A percentile compares a stretch with the other conserved stretches of the same genome.
phyloP scores from a whole-genome alignment of 2,888 invertebrate genomes.

The Apoda limacodes region DNA sequence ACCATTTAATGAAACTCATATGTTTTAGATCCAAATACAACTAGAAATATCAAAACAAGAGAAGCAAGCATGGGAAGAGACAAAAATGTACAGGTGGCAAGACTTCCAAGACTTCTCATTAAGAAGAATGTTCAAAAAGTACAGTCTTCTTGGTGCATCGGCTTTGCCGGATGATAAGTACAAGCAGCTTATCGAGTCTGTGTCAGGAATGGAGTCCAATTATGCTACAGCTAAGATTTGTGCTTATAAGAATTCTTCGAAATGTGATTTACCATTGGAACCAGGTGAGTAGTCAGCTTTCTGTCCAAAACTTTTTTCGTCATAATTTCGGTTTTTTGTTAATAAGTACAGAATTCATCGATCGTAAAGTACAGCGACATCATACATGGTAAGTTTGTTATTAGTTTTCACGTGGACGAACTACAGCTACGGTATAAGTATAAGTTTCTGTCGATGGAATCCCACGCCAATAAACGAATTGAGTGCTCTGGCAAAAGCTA shows the following conservation, averaged over 20 bases:
- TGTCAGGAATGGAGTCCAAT: conserved; percentile 80
- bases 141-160: conserved; percentile 78
- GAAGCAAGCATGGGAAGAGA: conserved; percentile 75
- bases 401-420: no score
- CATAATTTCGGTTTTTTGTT: no score
- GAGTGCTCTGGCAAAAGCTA: no score
- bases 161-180: conserved; percentile 78
- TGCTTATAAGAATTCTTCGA: conserved; percentile 70
- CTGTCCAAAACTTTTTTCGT: no score
- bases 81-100: conserved; percentile 78
- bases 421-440: no score
- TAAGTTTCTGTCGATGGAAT: no score
- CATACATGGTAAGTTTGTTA: no score
- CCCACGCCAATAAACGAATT: no score
- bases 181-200: conserved; percentile 69
- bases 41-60: conserved; percentile 60
- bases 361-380: no score
- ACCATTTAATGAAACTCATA: not conserved
- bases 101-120: conserved; percentile 76
- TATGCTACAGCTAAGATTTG: conserved; percentile 85
- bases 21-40: conserved; percentile 46
- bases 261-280: conserved; percentile 79
- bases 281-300: no score
- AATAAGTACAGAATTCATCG: no score
- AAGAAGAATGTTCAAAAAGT: conserved; percentile 79